Evolutionary conservation across 2,888 invertebrate genomes (phyloP).

Genomic region (Tenthredo mesomela): DNA sequence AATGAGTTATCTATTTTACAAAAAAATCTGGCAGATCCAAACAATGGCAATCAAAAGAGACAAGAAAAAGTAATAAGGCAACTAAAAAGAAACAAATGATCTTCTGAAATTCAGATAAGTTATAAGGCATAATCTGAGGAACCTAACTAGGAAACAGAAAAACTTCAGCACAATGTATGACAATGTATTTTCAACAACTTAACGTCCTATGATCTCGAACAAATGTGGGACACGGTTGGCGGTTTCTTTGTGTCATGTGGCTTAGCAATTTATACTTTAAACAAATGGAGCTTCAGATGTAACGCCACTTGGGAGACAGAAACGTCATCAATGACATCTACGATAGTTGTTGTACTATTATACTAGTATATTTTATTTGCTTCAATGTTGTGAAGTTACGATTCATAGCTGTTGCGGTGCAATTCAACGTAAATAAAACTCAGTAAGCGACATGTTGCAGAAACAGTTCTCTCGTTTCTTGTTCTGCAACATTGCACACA

Average conservation of each 20-base stretch:
- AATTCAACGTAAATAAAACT: background rate
- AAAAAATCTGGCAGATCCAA: background rate
- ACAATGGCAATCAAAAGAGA: background rate
- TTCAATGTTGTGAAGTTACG: background rate
- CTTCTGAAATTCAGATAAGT: background rate
- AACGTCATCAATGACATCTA: background rate
- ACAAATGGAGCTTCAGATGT: background rate
- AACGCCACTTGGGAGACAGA: background rate
- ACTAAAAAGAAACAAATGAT: background rate
- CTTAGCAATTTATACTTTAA: background rate
- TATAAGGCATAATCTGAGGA: background rate
- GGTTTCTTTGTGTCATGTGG: background rate
- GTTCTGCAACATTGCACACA: background rate
- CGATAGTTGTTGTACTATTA: constrained; percentile 2
- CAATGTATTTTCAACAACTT: background rate
- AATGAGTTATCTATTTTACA: background rate
- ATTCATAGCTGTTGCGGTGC: background rate
- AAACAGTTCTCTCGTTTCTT: too few species aligned
- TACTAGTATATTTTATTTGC: background rate
- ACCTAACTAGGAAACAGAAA: too few species aligned
- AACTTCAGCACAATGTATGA: too few species aligned
- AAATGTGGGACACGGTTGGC: background rate
- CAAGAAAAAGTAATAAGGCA: background rate
- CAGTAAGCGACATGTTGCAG: background rate
- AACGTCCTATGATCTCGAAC: background rate